Conservation (phyloP, 64 coral and sea anemone species). For the Platygyra sinensis region DNA sequence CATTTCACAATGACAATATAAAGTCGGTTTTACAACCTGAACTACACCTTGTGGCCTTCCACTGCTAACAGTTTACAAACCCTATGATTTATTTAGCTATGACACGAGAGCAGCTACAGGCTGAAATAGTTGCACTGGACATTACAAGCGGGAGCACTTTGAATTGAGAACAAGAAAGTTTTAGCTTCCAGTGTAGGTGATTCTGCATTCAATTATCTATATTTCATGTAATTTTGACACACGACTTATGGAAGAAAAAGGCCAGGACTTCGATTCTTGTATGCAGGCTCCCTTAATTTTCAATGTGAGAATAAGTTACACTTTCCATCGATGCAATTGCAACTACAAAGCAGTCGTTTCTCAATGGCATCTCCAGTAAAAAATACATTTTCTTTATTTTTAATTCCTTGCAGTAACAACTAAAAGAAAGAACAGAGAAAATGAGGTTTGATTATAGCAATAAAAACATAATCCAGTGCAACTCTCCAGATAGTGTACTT, state of each 20-base stretch:
- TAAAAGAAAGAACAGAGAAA: background rate
- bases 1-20: conserved; percentile 79
- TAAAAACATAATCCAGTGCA: background rate
- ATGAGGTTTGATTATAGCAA: background rate
- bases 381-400: background rate
- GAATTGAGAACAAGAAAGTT: background rate
- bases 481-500: background rate
- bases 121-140: background rate
- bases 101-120: background rate
- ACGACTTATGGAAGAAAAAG: no score
- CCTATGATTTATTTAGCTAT: conserved; percentile 44
- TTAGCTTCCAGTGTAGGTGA: background rate
- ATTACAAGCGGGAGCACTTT: background rate
- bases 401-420: background rate
- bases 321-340: background rate
- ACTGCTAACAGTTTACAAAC: conserved; percentile 49
- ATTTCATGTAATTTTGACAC: no score
- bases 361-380: background rate
- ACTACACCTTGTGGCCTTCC: conserved; percentile 34
- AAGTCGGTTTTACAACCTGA: conserved; percentile 64
- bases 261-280: no score
- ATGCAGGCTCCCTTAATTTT: no score
- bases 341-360: background rate
- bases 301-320: no score
- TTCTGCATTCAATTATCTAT: background rate